Evolutionary conservation across 2,113 vertebrate species (phyloP).

Genomic region (Octodon degus): DNA sequence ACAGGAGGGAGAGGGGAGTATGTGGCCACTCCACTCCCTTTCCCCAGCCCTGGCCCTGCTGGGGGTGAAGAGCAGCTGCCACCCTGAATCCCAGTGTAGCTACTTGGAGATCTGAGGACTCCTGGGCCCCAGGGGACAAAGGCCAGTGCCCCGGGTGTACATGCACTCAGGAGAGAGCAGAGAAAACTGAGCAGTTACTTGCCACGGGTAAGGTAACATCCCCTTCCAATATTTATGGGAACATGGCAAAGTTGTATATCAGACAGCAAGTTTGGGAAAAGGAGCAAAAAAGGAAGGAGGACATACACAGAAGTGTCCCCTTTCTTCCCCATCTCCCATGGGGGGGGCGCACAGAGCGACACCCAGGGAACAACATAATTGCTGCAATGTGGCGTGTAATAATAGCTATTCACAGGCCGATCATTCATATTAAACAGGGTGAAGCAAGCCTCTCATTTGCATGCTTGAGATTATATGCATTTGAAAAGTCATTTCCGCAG

Average conservation of each 20-base stretch:
- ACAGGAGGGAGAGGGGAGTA: not conserved
- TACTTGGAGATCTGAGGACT: conserved; percentile 71
- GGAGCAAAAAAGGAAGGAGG: not conserved
- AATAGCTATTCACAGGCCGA: conserved; percentile 98
- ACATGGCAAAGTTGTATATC: conserved; percentile 57
- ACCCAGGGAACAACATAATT: conserved; percentile 97
- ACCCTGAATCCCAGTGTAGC: conserved; percentile 52
- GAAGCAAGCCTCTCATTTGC: conserved; percentile 99
- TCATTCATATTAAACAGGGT: conserved; percentile 99
- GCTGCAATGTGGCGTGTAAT: conserved; percentile 98
- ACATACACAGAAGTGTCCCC: not conserved
- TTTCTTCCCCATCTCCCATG: conserved; percentile 42
- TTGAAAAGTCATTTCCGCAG: conserved; percentile 99
- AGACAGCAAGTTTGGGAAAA: conserved; percentile 59
- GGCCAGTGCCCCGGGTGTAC: conserved; percentile 32
- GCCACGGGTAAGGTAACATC: not conserved
- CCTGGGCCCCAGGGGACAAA: conserved; percentile 72
- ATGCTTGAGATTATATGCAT: conserved; percentile 99
- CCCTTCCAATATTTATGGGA: not conserved
- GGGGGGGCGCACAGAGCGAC: conserved; percentile 84
- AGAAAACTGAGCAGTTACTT: conserved; percentile 29
- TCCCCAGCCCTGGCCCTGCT: conserved; percentile 14
- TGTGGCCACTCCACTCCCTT: not conserved
- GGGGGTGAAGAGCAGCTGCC: conserved; percentile 56
- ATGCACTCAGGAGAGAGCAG: conserved; percentile 29